A percentile compares a stretch with the other conserved stretches of the same genome.
Conservation (phyloP, 2,797 vertebrate genomes). For the Notolabrus celidotus region DNA sequence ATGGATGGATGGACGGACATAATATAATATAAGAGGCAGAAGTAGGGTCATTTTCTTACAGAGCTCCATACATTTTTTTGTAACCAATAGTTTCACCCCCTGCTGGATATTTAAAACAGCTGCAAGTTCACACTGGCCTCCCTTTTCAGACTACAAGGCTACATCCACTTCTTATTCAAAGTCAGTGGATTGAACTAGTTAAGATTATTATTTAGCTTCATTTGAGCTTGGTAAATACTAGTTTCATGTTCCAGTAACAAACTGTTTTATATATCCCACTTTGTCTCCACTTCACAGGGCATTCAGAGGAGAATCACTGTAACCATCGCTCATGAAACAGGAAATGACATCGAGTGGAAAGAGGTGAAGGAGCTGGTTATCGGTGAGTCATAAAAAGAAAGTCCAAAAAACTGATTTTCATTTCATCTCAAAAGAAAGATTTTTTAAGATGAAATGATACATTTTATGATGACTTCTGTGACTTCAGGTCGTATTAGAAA, state of each 20-base stretch:
- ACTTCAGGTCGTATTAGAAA: conserved; percentile 93
- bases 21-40: neutral
- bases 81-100: neutral
- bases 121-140: neutral
- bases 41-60: no score
- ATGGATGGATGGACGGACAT: no score
- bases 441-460: neutral
- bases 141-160: neutral
- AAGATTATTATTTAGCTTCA: neutral
- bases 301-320: conserved; percentile 98
- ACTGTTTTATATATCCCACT: neutral
- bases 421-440: neutral
- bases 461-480: conserved; percentile 21
- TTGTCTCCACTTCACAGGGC: conserved; percentile 82
- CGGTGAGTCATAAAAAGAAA: conserved; percentile 83
- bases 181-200: neutral
- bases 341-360: conserved; percentile 95
- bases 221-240: neutral
- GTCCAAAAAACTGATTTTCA: neutral
- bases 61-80: neutral
- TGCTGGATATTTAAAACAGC: neutral
- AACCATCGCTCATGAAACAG: conserved; percentile 95
- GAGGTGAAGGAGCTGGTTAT: conserved; percentile 98
- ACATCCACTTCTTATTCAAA: neutral
- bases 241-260: neutral